Base-by-base conservation (phyloP, 2,888 invertebrate species). In the Pristionchus fissidentatus region DNA sequence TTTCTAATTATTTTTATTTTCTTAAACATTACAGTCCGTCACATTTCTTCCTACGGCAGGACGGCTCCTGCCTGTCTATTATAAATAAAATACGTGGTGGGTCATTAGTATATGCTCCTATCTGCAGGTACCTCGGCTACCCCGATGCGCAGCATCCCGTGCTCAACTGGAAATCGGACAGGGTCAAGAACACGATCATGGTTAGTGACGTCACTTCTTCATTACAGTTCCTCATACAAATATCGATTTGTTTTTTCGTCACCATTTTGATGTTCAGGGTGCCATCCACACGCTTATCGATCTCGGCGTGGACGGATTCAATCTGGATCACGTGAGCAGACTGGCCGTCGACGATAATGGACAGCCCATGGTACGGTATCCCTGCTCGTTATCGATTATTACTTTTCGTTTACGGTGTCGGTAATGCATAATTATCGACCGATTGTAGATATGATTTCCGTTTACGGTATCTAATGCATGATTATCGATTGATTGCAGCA, bases 261-360 rank as follows among this genome's bases (percentile, higher is more conserved):
- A 22, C n/a, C n/a, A 0, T 5, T 13, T 22, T 41, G 3, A 81
- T 10, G 85, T 88, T 29, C 80, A 86, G 38, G 82, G 73, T 7
- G 85, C 88, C 3, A 84, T 87, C n/a, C 79, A 86, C 78, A 86
- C 88, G 41, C 89, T 87, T 41, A 83, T 90, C 41, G 84, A 86
- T 38, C 79, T 89, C 13, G 91, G 91, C 35, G 89, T 91, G 19
- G 91, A 91, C 66, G 91, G 90, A 73, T 87, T 91, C 84, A 87
- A 90, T 83, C 84, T 91, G 35, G 89, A 89, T 78, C 87, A 90
- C 83, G 85, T 88, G 70, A 85, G 86, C 55, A 85, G 85, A 60
- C 73, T 89, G 43, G 88, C 89, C 15, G 85, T 87, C 19, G 85
- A 88, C 81, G 77, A 70, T 0, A 81, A 85, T 38, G 89, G 89